Evolutionary conservation across 2,797 vertebrate species (phyloP), one percentile per base, ranked within the genome.

Genomic region (Acanthornis magna): DNA sequence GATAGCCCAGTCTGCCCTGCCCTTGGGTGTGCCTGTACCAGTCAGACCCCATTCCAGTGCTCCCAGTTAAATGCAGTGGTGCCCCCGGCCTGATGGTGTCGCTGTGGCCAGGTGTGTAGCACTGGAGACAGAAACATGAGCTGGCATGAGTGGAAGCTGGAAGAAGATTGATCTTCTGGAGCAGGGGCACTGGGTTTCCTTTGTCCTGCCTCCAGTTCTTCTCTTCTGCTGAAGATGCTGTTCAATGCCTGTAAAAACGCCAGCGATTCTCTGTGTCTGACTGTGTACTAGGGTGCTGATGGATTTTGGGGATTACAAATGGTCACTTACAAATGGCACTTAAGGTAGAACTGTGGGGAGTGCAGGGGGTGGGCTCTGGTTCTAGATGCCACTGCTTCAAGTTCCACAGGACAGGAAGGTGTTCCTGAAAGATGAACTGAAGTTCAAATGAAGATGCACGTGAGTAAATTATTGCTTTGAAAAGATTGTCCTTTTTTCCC

Each of bases 271-370:
- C 25, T 34, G 32, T 81, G 15, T 57, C 26, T 32, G 63, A 61
- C 53, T 0, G 4, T 27, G 2, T 78, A 5, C 53, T 72, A 43
- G 22, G 36, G 9, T 55, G 29, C 13, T 27, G 42, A 25, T n/a
- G 14, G 14, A 7, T 85, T 88, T 51, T 1, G 6, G 18, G 34
- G 17, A 7, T 68, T 85, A 20, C 7, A 17, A 38, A 4, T 38
- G 34, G 16, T 67, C 40, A 42, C 40, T 42, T 42, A 42, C 40
- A 42, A 42, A 3, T n/a, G 60, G 34, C 60, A 16, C 6, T 1
- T 0, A 3, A 18, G 15, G 8, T 18, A 20, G 22, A 38, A 11
- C 13, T 42, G 32, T 4, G 8, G 17, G 16, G 11, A 3, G 8
- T 22, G 10, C 21, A 8, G 19, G 16, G 32, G 26, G 9, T 38